These are phyloP conservation scores for Strix uralensis DNA, from an alignment of 2,113 vertebrate species.

Conservation along the genomic window DNA sequence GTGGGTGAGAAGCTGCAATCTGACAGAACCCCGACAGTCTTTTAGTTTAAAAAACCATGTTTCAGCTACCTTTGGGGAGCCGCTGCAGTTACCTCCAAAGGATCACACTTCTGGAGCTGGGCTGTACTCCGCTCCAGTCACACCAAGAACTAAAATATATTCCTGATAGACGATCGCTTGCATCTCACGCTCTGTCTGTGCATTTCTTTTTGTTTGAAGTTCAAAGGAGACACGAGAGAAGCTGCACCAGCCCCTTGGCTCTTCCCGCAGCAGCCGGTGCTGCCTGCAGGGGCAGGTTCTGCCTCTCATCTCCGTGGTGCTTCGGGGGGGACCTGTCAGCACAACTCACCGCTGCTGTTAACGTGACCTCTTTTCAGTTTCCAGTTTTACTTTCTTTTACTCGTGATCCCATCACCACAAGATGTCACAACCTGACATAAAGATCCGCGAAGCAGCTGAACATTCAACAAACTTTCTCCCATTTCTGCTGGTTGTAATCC, in stretches of 20 bases:
- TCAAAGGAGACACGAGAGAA: not conserved
- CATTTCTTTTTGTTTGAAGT: not conserved
- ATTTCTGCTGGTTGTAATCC: not conserved
- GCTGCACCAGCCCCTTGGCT: fast-evolving
- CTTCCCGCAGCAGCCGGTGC: not conserved
- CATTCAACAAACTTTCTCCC: fast-evolving
- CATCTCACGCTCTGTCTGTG: not conserved
- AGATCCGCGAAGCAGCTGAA: not conserved
- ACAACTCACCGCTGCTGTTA: not conserved
- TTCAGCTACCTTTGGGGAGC: not conserved
- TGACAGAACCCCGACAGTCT: not conserved
- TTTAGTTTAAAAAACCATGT: too few relatives aligned
- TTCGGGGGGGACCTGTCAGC: not conserved
- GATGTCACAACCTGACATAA: fast-evolving
- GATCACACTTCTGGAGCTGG: not conserved
- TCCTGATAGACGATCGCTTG: not conserved
- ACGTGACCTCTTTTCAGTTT: not conserved
- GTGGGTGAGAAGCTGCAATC: not conserved
- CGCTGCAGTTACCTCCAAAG: not conserved
- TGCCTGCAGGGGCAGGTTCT: not conserved
- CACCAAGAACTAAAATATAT: not conserved
- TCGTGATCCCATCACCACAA: not conserved
- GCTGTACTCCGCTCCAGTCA: not conserved
- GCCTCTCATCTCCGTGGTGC: not conserved
- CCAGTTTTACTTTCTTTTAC: not conserved